Base-by-base conservation (phyloP, 2,888 invertebrate genomes). In the Isotomurus palustris region DNA sequence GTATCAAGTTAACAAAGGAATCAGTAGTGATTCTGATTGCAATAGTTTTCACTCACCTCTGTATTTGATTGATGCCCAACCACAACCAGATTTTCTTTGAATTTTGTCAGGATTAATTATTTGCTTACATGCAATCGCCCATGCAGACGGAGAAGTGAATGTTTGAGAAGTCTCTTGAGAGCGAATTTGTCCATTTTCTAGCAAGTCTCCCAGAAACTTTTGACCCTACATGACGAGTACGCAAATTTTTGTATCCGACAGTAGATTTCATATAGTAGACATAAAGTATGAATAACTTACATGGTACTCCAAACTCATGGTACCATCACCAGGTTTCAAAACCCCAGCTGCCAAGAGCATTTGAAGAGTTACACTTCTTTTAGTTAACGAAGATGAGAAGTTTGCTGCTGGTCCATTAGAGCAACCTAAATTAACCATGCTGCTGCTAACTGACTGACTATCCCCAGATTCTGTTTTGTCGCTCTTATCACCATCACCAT, bases 121-220 rank as follows among this genome's bases (percentile, higher is more conserved):
- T 67, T 89, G 82, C 74, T 92, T 92, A 73, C 92, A 92, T 73
- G 91, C 88, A 74, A 90, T 88, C 0, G 91, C 92, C 92, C 92
- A 93, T 2, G 92, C 90, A 71, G 90, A 91, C 2, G 92, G 92
- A 1, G 91, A 90, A 62, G 87, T 84, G 75, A 91, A 93, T 71
- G 89, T 82, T 62, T 89, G 86, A 74, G 88, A 87, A 35, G 90
- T 89, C 76, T 91, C 91, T 76, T 88, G 87, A 17, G 89, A 89
- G 75, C 86, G 84, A 56, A 93, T 92, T 80, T 89, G 89, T 14
- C 92, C 92, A 80, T 88, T 89, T 36, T 84, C 77, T 72, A 91
- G 79, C 43, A 93, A 78, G 75, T 93, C 92, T 29, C 90, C 92
- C 51, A 87, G 84, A 79, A 92, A 92, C 74, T 86, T 87, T 78